Base-by-base conservation (phyloP, 2,113 vertebrate species). In the Leptobrachium ailaonicum region DNA sequence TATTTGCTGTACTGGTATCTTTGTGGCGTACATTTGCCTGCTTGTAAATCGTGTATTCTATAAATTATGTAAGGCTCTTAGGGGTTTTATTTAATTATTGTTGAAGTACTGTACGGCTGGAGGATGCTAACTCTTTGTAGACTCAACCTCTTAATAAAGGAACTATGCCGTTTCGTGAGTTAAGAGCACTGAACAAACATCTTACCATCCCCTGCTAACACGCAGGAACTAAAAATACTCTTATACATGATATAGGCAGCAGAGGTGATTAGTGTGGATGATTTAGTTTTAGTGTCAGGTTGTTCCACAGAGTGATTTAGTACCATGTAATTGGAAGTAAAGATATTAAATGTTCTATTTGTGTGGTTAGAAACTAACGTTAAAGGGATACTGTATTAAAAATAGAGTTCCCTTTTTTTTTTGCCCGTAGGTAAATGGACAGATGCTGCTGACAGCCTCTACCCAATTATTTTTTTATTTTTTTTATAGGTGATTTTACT, bases 1-100 rank as follows among this genome's bases (percentile, higher is more conserved):
- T 95, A 94, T 96, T 96, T 91, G 90, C 94, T 86, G 84, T 93
- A 89, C 91, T 86, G 82, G 83, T 85, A 83, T 87, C 92, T 91
- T 95, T 91, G 87, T 85, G 82, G 88, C 78, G 84, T 74, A 86
- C 85, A 83, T 86, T 87, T 87, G 87, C 84, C 86, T 86, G 84
- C 88, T 91, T 83, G 86, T 85, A 86, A 86, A 88, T 82, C 68
- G 82, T 84, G 84, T 87, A 71, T 81, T 67, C 47, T 68, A 68
- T 81, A 84, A 87, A 82, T 85, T 82, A 82, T 82, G 78, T 14
- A 87, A 87, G 82, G 20, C 62, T 69, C 79, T 81, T 81, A 2
- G 41, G 82, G 53, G 45, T 87, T 80, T 85, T 74, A 85, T 81
- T 69, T 87, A 67, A 80, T 86, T 82, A 87, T 64, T 83, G 87